Evolutionary conservation across 2,888 invertebrate genomes (phyloP), one percentile per base, ranked within the genome.

Genomic region (Heteromurus nitidus): DNA sequence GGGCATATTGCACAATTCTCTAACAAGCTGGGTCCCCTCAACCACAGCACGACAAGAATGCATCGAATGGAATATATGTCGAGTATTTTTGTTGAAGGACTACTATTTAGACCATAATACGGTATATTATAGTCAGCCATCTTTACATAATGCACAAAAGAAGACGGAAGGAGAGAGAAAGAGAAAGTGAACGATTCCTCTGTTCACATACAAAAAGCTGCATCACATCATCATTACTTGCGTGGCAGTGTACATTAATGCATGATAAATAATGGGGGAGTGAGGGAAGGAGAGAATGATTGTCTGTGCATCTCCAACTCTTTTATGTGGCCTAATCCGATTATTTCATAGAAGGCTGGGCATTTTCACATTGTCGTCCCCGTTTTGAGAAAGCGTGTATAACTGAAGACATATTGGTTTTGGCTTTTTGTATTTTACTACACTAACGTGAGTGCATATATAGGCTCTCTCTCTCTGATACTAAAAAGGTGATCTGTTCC

Each of bases 271-370:
- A 84, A 82, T 82, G 72, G 75, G 69, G 58, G 62, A 60, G 62
- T 44, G 22, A 22, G 26, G 64, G 70, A 70, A 76, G 18, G 16
- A 30, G 55, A 53, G 22, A 69, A 68, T 82, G 82, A 77, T 81
- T 84, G 83, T 64, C 70, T 73, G 79, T 80, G 79, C 70, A 79
- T 82, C 82, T 72, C 67, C 72, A 53, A 76, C 74, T 69, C 83
- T 84, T 84, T 85, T 64, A 16, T 83, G 84, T 50, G 74, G 82
- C 74, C 62, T 85, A 86, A 86, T 86, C 86, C 83, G 85, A 85
- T 85, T 85, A 83, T 77, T 79, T 80, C 65, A 73, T 75, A 76
- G 77, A 20, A 75, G 83, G 73, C 68, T 80, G 74, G 50, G 74
- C 55, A 58, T 74, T 76, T 70, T 50, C 60, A 70, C 9, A n/a